A percentile compares a stretch with the other conserved stretches of the same genome.
Evolutionary conservation across 2,797 vertebrate genomes (phyloP).

Genomic region (Clarias laeviceps): DNA sequence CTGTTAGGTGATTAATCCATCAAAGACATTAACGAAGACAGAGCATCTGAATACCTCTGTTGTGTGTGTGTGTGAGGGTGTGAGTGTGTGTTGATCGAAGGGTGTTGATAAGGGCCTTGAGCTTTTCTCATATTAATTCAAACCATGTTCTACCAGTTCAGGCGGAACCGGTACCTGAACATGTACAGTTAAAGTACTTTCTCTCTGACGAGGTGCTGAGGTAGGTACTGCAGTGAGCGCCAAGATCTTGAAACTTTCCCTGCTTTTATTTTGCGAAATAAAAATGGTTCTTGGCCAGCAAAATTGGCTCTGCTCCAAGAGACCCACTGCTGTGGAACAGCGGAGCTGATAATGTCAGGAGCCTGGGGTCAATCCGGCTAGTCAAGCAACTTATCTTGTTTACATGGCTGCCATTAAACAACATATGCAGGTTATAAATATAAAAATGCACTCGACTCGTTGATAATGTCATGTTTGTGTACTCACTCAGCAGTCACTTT

Average conservation of each 20-base stretch:
- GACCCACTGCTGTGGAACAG: slow-evolving; percentile 12
- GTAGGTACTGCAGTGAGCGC: neutral
- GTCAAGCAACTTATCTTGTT: slow-evolving; percentile 1
- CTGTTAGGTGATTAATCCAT: slow-evolving; percentile 56
- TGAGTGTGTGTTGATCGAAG: neutral
- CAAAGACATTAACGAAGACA: slow-evolving; percentile 50
- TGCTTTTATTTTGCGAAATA: neutral
- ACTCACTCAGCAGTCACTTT: neutral
- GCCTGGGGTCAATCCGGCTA: slow-evolving; percentile 2
- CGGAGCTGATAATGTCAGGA: slow-evolving; percentile 26
- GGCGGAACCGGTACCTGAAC: slow-evolving; percentile 8
- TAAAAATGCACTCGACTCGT: neutral
- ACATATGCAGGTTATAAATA: neutral
- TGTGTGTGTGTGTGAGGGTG: slow-evolving; percentile 3
- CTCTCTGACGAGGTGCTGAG: neutral
- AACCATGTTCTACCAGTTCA: neutral
- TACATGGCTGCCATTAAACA: neutral
- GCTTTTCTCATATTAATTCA: slow-evolving; percentile 30
- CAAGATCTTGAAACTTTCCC: neutral
- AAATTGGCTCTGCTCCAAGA: slow-evolving; percentile 14
- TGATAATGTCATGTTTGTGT: neutral
- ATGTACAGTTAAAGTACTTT: slow-evolving; percentile 11
- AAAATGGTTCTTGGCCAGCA: slow-evolving; percentile 20
- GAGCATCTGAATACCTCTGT: slow-evolving; percentile 35
- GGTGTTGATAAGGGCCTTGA: slow-evolving; percentile 33